Evolutionary conservation across 1,140 invertebrate genomes (phyloP), one percentile per base, ranked within the genome.

Genomic region (Aphaenogaster floridana): DNA sequence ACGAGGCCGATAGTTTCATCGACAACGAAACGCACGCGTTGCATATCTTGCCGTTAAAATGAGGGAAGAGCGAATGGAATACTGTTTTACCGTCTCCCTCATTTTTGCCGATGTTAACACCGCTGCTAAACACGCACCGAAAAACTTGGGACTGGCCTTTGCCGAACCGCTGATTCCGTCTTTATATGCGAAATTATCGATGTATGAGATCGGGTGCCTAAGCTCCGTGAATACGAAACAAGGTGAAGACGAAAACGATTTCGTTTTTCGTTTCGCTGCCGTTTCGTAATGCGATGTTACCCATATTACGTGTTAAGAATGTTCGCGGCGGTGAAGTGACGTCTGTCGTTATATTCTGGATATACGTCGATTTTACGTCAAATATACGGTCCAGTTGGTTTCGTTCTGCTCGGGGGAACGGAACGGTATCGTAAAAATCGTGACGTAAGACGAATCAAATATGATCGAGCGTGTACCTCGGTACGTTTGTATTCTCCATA

Each of bases 251-350:
- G 86, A 86, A 28, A 64, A 83, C 84, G 84, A 88, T 89, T 87
- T 91, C 86, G 74, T 88, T 88, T 83, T 86, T 80, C 59, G 68
- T 74, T 79, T 80, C 89, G 64, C 63, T 57, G 57, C 52, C 21
- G 64, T 91, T 91, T 91, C 89, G 89, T 78, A 90, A 91, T 69
- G 39, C 72, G 15, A 11, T 68, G 76, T 71, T 71, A 91, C 87
- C 83, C 84, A 74, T 86, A 90, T 91, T 90, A 88, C 89, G 78
- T 86, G 90, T 64, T 52, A 13, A 9, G 89, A 91, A 88, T 91
- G 54, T 48, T 28, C 39, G 57, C 72, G 21, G 11, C 17, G 15
- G 17, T 57, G 4, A 72, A 57, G 59, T 69, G 45, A 45, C n/a
- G 48, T 52, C 57, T 48, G 74, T 48, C 57, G 15, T 36, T 34